These are phyloP conservation scores for Meteorus colon DNA, from an alignment of 2,888 invertebrate species.

Conservation along the genomic window DNA sequence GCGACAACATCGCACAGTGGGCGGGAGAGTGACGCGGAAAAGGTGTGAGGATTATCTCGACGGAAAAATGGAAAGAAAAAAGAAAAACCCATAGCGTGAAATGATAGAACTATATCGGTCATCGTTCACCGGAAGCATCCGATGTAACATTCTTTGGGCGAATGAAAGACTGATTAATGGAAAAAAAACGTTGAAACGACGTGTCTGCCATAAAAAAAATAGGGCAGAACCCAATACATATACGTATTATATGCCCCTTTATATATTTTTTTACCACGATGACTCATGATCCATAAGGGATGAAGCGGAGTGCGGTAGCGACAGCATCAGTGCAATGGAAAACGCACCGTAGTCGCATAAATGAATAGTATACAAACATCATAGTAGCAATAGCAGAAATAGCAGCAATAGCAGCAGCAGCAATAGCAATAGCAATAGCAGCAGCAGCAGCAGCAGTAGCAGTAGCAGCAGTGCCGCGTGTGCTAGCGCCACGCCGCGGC, in stretches of 20 bases:
- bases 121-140: slow-evolving; percentile 4
- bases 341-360: neutral
- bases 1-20: neutral
- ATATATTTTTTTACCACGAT: neutral
- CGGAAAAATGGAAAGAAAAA: neutral
- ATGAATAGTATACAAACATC: neutral
- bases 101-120: slow-evolving; percentile 18
- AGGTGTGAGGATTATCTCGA: slow-evolving; percentile 2
- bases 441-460: slow-evolving; percentile 4
- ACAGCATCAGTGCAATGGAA: slow-evolving; percentile 2
- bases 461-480: slow-evolving; percentile 49
- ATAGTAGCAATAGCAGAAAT: slow-evolving; percentile 15
- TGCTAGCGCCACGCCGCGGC: slow-evolving; percentile 68
- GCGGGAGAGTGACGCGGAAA: neutral
- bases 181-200: slow-evolving; percentile 5
- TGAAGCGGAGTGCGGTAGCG: neutral
- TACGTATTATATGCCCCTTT: neutral
- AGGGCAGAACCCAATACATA: neutral
- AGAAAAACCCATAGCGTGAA: neutral
- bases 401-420: slow-evolving; percentile 2
- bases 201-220: slow-evolving; percentile 15
- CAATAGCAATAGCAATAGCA: slow-evolving; percentile 26
- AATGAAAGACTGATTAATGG: neutral
- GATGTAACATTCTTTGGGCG: neutral
- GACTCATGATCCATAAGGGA: slow-evolving; percentile 25